Conservation (phyloP, 2,797 vertebrate genomes). For the Ctenosaura bakeri region DNA sequence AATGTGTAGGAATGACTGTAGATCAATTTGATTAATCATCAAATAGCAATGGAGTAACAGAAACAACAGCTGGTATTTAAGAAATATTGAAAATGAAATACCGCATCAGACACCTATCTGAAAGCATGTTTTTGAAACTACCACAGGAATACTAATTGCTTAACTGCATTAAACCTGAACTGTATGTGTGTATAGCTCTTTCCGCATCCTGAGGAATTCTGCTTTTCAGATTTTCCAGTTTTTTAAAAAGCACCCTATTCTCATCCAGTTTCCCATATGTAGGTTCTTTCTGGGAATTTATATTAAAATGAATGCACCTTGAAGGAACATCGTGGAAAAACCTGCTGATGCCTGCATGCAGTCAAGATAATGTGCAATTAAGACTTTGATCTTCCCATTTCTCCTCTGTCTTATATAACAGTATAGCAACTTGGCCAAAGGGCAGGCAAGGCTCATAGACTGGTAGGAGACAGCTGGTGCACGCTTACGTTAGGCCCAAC, state of each 20-base stretch:
- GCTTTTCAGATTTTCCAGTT: background rate
- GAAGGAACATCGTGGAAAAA: background rate
- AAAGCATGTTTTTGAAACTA: conserved; percentile 15
- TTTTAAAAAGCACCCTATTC: background rate
- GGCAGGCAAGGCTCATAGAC: background rate
- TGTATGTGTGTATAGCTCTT: background rate
- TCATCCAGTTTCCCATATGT: background rate
- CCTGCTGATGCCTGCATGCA: background rate
- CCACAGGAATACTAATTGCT: conserved; percentile 23
- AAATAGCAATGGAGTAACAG: conserved; percentile 23
- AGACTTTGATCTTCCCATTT: background rate
- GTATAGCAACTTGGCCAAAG: background rate
- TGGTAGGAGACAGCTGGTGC: background rate
- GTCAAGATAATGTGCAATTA: background rate
- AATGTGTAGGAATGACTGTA: too few species aligned
- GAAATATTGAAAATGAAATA: conserved; percentile 27
- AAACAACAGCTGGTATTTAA: conserved; percentile 23
- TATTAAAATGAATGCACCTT: background rate
- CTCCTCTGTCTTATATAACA: background rate
- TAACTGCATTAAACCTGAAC: conserved; percentile 2
- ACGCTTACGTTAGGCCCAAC: background rate
- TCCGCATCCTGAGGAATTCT: background rate
- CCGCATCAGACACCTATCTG: background rate
- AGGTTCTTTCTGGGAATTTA: background rate
- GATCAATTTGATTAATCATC: conserved; percentile 31